phyloP scores from a whole-genome alignment of 1,140 invertebrate genomes.

The Diachasmimorpha longicaudata region DNA sequence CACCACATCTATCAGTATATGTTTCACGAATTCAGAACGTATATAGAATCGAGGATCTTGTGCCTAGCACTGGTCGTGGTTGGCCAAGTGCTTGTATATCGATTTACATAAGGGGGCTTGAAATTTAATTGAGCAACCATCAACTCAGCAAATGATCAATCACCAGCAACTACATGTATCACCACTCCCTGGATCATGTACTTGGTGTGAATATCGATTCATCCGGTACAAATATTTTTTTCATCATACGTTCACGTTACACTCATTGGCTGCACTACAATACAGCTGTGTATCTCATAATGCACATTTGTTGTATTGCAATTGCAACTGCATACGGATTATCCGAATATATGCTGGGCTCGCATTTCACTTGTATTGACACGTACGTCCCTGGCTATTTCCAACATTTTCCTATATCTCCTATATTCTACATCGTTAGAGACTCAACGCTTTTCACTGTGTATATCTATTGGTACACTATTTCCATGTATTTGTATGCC shows the following conservation, averaged over 20 bases:
- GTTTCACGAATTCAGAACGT: background rate
- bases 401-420: background rate
- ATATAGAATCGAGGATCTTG: background rate
- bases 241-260: background rate
- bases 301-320: slow-evolving; percentile 34
- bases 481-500: background rate
- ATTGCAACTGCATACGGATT: slow-evolving; percentile 27
- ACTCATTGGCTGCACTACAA: background rate
- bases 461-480: background rate
- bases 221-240: background rate
- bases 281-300: slow-evolving; percentile 7
- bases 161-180: background rate
- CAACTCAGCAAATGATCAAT: background rate
- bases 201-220: background rate
- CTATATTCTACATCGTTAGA: background rate
- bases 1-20: background rate
- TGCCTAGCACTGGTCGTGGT: background rate
- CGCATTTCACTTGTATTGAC: slow-evolving; percentile 3
- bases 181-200: background rate
- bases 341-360: slow-evolving; percentile 5
- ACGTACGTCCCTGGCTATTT: background rate
- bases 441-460: background rate
- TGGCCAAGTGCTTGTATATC: background rate
- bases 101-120: background rate
- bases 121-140: background rate